These are phyloP conservation scores for Agonopterix heracliana DNA, from an alignment of 2,888 invertebrate genomes.

Conservation along the genomic window DNA sequence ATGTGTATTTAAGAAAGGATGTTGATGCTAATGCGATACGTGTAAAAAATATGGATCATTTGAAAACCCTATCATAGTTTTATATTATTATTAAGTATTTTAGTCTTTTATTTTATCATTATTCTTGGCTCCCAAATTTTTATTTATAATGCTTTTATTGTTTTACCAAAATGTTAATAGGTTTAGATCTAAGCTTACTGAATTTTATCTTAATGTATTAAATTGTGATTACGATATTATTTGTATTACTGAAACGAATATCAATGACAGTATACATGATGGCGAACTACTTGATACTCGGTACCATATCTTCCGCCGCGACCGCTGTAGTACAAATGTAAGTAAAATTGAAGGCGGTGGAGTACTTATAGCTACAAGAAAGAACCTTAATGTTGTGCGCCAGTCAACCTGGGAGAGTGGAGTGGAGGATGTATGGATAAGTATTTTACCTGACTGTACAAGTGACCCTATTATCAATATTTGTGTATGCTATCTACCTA, in stretches of 20 bases:
- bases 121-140: too few species aligned
- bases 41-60: background rate
- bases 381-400: slow-evolving; percentile 7
- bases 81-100: background rate
- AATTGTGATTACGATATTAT: slow-evolving; percentile 5
- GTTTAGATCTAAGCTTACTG: slow-evolving; percentile 2
- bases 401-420: slow-evolving; percentile 11
- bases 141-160: background rate
- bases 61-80: background rate
- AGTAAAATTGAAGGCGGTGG: slow-evolving; percentile 10
- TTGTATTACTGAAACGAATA: slow-evolving; percentile 6
- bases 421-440: slow-evolving; percentile 16
- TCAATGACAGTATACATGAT: slow-evolving; percentile 6
- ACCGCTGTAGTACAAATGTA: slow-evolving; percentile 1
- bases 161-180: slow-evolving; percentile 9
- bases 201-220: slow-evolving; percentile 2
- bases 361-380: slow-evolving; percentile 12
- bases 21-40: background rate
- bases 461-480: slow-evolving; percentile 1
- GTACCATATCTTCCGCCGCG: slow-evolving; percentile 1
- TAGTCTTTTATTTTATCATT: background rate
- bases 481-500: slow-evolving; percentile 14
- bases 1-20: slow-evolving; percentile 3
- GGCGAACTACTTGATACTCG: slow-evolving; percentile 2
- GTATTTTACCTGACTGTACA: background rate